Evolutionary conservation across 2,888 invertebrate genomes (phyloP), one percentile per base, ranked within the genome.

Genomic region (Pammene fasciana): DNA sequence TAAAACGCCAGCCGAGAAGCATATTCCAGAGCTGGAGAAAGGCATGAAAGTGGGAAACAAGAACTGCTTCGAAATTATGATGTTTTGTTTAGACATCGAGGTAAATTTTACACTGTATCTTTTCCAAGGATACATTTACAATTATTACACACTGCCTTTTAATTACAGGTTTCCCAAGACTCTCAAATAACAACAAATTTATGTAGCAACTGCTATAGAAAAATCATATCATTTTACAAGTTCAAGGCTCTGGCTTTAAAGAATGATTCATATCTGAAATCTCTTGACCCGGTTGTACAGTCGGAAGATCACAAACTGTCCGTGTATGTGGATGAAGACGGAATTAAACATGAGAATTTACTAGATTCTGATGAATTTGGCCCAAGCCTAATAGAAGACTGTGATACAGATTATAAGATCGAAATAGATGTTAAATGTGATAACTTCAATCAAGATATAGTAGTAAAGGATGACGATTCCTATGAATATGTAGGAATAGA

Each of bases 11-110:
- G 78, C 79, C 2, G 75, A 76, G 10, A 87, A 80, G 66, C 80
- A 88, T 71, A 80, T 89, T 62, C 72, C 71, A 46, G 74, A 83
- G 41, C 65, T 83, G 68, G 73, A 80, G 66, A 72, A 70, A 55
- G 70, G 71, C 57, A 75, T 77, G 70, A 76, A 79, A 45, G 76
- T 67, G 18, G 71, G 73, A 16, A 75, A 68, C 8, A 75, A 79
- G 71, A 79, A 72, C 65, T 83, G 75, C 64, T 60, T 71, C 43
- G 84, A 88, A 43, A 80, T 88, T 57, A 77, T 88, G 66, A 71
- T 79, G 75, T 89, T 86, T 81, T 89, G 89, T 74, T 78, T 90
- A 71, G 81, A 84, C 74, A 84, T 87, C 73, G 73, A 84, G 84
- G 89, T 88, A 82, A 80, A 75, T 75, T 77, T 68, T 38, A 45